Evolutionary conservation across 2,797 vertebrate species (phyloP).

Genomic region (Craterocephalus amniculus): DNA sequence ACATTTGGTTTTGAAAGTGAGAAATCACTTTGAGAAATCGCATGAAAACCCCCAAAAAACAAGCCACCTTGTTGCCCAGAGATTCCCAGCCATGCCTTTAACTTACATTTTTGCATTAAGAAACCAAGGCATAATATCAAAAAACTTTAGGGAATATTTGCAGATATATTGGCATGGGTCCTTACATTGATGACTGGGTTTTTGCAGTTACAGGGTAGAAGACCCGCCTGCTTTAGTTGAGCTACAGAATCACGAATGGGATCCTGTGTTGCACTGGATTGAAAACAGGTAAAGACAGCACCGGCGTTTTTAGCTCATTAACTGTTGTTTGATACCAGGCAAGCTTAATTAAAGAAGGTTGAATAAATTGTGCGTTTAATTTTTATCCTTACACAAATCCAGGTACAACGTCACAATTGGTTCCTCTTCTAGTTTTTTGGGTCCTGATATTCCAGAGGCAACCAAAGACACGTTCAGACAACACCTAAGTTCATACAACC

Average conservation of each 20-base stretch:
- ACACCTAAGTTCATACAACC: constrained; percentile 92
- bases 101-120: background rate
- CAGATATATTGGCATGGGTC: too few species aligned
- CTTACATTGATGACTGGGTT: background rate
- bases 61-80: too few species aligned
- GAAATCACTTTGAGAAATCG: too few species aligned
- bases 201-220: constrained; percentile 92
- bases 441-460: constrained; percentile 88
- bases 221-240: constrained; percentile 92
- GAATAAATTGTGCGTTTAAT: background rate
- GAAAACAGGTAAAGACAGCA: constrained; percentile 86
- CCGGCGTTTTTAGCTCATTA: background rate
- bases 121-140: too few species aligned
- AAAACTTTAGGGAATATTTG: too few species aligned
- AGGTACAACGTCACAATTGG: constrained; percentile 92
- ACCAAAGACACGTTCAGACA: constrained; percentile 89
- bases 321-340: background rate
- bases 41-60: too few species aligned
- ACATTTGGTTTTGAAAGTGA: too few species aligned
- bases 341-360: background rate
- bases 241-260: constrained; percentile 96
- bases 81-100: too few species aligned
- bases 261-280: constrained; percentile 91
- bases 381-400: constrained; percentile 30
- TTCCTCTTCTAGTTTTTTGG: constrained; percentile 92